A percentile compares a stretch with the other conserved stretches of the same genome.
phyloP scores from a whole-genome alignment of 2,797 vertebrate species.

The Lepus oiostolus region DNA sequence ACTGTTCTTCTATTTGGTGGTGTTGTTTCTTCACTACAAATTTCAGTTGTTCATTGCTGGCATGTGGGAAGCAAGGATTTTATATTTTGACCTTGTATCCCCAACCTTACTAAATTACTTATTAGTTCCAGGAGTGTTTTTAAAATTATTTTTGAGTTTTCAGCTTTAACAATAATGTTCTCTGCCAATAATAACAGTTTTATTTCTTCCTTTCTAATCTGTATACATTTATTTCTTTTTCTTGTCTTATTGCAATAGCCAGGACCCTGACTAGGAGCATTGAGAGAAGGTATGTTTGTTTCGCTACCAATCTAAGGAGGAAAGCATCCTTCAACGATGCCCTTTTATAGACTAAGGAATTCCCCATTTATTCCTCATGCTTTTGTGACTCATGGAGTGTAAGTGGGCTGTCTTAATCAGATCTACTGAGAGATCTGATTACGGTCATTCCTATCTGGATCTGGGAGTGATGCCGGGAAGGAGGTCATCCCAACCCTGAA shows the following conservation, averaged over 20 bases:
- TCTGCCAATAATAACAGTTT: background rate
- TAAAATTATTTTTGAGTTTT: conserved; percentile 16
- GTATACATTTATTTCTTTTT: conserved; percentile 60
- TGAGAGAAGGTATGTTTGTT: background rate
- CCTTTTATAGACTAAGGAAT: background rate
- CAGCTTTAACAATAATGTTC: background rate
- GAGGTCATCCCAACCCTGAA: background rate
- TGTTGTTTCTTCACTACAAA: conserved; percentile 19
- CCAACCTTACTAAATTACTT: background rate
- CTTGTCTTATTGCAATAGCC: conserved; percentile 64
- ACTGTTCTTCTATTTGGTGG: background rate
- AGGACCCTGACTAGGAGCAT: background rate
- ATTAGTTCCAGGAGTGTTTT: background rate
- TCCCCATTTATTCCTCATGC: background rate
- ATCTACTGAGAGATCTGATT: conserved; percentile 24
- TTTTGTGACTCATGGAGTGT: background rate
- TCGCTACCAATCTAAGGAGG: background rate
- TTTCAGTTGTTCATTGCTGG: background rate
- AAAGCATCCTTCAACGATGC: background rate
- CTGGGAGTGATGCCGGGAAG: background rate
- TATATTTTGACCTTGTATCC: background rate
- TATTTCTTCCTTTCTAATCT: conserved; percentile 35
- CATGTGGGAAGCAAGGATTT: background rate
- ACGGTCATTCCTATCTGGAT: background rate
- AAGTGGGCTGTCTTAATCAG: background rate